Conservation (phyloP, 2,113 vertebrate species). For the Arenaria interpres region DNA sequence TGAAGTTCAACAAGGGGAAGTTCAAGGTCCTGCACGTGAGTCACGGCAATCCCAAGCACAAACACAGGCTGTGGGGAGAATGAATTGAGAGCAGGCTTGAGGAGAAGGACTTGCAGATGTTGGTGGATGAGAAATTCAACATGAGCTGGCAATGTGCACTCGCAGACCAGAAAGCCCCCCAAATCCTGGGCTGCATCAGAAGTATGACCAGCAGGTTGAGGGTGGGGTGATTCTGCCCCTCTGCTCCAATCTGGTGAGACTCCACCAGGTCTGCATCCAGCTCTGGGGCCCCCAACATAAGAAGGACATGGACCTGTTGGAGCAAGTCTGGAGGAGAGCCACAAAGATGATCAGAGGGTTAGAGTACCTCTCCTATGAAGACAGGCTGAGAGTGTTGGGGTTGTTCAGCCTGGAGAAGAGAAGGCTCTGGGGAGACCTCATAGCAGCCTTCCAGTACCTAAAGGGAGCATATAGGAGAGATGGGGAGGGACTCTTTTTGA, state of each 20-base stretch:
- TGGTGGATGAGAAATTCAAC: neutral
- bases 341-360: neutral
- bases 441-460: neutral
- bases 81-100: neutral
- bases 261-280: neutral
- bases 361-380: neutral
- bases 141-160: neutral
- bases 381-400: neutral
- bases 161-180: neutral
- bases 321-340: neutral
- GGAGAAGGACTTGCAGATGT: neutral
- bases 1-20: neutral
- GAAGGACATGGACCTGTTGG: neutral
- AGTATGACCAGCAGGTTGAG: neutral
- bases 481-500: neutral
- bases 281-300: neutral
- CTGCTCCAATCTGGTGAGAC: neutral
- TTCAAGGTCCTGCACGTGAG: neutral
- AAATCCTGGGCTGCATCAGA: neutral
- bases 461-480: neutral
- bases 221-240: neutral
- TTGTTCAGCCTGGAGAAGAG: neutral
- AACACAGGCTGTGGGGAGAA: neutral
- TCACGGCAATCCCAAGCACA: neutral
- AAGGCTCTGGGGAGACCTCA: neutral